Evolutionary conservation across 2,797 vertebrate species (phyloP), one percentile per base, ranked within the genome.

Genomic region (Hemibagrus guttatus): DNA sequence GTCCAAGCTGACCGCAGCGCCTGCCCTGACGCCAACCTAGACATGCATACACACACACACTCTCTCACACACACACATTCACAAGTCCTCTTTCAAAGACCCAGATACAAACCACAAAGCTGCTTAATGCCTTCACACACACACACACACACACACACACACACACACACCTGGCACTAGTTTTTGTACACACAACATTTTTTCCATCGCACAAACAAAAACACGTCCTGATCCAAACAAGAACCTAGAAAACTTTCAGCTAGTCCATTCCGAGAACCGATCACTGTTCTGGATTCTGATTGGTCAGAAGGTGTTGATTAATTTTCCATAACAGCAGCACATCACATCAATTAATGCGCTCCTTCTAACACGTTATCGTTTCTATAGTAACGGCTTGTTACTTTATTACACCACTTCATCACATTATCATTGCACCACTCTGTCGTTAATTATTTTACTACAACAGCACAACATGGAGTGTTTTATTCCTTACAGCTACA

Each of bases 131-230:
- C 19, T 54, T 31, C 4, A 84, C 21, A 68, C 54, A 86, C 80
- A 83, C 56, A 61, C 84, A 68, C 78, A 31, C 42, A 74, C 31
- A 84, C 58, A 85, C 86, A 90, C 82, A 13, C 88, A 87, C 63
- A 78, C 72, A 75, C 69, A 81, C 52, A 74, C 19, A 74, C 54
- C 19, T 39, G n/a, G 46, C 72, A 63, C 71, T 35, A 39, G 16
- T 59, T 28, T 59, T 21, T n/a, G 23, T 49, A 90, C 87, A 88
- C 86, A 58, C 86, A 49, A 0, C 0, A 31, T 66, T 26, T 66
- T 66, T 66, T 31, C 61, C 61, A 64, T 23, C 46, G 0, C 46
- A 49, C 46, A 49, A 6, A 71, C 35, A 11, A 23, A 72, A 46
- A 54, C 46, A 75, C n/a, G 2, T n/a, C 72, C 42, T 7, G 23